Base-by-base conservation (phyloP, 2,888 invertebrate genomes). In the Drosophila macrospina region DNA sequence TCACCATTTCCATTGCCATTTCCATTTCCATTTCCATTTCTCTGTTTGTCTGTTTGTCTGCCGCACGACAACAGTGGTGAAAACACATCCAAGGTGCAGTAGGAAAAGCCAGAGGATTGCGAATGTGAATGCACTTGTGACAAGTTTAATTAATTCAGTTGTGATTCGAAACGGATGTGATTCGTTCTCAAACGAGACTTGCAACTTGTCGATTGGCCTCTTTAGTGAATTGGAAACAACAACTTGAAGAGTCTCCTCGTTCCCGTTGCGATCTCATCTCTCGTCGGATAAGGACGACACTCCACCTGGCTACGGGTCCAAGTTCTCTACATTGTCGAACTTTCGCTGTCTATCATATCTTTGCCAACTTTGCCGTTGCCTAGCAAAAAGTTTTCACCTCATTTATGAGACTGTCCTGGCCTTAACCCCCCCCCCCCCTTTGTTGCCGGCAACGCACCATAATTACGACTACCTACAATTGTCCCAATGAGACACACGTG, bases 341-440 rank as follows among this genome's bases (percentile, higher is more conserved):
- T 83, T 83, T 83, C 56, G 64, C 65, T 67, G 88, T 87, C 80
- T 83, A 85, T 87, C 83, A 87, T 87, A 85, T 85, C 88, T 54
- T 41, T 64, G 62, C 55, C 61, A 83, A 83, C 87, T 83, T 83
- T 85, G 64, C 76, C 85, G 66, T 69, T 68, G 65, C 52, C 57
- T 55, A 26, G 37, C 28, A n/a, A 73, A 83, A 78, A 50, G 69
- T 82, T 82, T 84, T 54, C 30, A 51, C 48, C 51, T 63, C 63
- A 42, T 63, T 78, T 71, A 44, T 51, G 45, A 66, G 37, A 48
- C 36, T 44, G 41, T 34, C 41, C 50, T 44, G 52, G 39, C 16
- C 5, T 39, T 11, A 39, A 39, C 16, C 8, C 24, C 20, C 24
- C 37, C 37, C 15, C 26, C 50, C 26, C 26, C 52, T n/a, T 32